Base-by-base conservation (phyloP, 2,888 invertebrate species). In the Plagiodera versicolora region DNA sequence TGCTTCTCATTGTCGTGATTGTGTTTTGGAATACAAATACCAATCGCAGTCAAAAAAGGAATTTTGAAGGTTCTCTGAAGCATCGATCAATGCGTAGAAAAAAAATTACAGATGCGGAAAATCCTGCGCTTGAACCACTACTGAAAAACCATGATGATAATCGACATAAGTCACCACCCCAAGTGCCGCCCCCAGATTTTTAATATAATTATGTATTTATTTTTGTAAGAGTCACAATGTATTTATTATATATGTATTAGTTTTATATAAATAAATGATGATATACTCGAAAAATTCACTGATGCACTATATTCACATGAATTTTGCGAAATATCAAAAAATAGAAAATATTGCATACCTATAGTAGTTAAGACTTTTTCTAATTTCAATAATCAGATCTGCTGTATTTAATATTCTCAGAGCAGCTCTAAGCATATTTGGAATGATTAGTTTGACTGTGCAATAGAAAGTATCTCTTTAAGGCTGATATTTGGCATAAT, bases 181-280 rank as follows among this genome's bases (percentile, higher is more conserved):
- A 66, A 52, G 51, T 70, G n/a, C 73, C 73, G 18, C 72, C 73
- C 24, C 66, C 64, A 16, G 72, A 72, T 63, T 73, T 73, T 67
- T 73, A 69, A 59, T 48, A 14, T 56, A 58, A 18, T 48, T 32
- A 50, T 56, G 18, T 57, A 49, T 56, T 50, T 61, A 56, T 45
- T 56, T 59, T 59, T 53, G 48, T 63, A 64, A 64, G 64, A 47
- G 46, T 54, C 60, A 64, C 61, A 30, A 58, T 58, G 51, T 39
- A 39, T 39, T 39, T 10, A 4, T 2, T 39, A 6, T 24, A 24
- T 24, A 48, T 30, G 51, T 55, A 51, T 56, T 60, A 45, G 50
- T 58, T 55, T 54, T 58, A 50, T 45, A 58, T 58, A 49, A 55
- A 54, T 59, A 54, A 44, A 59, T 35, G n/a, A 46, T 47, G 17